Percentiles rank a stretch among this genome's conserved stretches.
Conservation (phyloP, 2,113 vertebrate genomes). For the Isurus oxyrinchus region DNA sequence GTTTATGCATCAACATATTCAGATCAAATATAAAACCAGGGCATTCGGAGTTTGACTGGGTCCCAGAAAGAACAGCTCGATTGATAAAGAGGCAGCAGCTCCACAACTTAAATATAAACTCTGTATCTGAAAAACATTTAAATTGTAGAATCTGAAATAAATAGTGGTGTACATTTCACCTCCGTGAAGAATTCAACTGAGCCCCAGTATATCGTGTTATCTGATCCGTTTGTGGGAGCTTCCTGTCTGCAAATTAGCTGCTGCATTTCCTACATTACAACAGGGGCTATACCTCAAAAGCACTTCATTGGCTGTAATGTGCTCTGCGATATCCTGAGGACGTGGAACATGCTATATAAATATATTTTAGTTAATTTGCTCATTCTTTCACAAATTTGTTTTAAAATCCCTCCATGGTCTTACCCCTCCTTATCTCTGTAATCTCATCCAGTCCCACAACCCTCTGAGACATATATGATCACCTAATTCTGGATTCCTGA, state of each 20-base stretch:
- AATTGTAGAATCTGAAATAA: neutral
- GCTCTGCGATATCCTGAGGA: neutral
- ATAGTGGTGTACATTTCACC: neutral
- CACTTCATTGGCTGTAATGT: neutral
- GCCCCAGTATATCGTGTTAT: neutral
- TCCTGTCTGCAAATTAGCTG: neutral
- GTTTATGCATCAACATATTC: neutral
- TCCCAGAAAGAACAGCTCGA: neutral
- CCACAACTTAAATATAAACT: neutral
- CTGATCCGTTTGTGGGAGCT: neutral
- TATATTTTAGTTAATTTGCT: neutral
- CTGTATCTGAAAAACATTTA: neutral
- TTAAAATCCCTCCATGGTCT: neutral
- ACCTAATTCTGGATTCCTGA: too few species aligned
- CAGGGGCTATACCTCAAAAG: neutral
- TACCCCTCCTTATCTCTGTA: neutral
- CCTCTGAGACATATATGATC: neutral
- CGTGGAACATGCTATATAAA: neutral
- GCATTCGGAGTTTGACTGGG: neutral
- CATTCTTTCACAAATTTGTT: neutral
- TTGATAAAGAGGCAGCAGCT: neutral
- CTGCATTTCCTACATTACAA: neutral
- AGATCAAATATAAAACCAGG: neutral
- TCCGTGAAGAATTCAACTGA: neutral
- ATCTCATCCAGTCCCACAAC: neutral